Percentiles rank a stretch among this genome's conserved stretches.
Evolutionary conservation across 2,113 vertebrate genomes (phyloP).

Genomic region (Lota lota): DNA sequence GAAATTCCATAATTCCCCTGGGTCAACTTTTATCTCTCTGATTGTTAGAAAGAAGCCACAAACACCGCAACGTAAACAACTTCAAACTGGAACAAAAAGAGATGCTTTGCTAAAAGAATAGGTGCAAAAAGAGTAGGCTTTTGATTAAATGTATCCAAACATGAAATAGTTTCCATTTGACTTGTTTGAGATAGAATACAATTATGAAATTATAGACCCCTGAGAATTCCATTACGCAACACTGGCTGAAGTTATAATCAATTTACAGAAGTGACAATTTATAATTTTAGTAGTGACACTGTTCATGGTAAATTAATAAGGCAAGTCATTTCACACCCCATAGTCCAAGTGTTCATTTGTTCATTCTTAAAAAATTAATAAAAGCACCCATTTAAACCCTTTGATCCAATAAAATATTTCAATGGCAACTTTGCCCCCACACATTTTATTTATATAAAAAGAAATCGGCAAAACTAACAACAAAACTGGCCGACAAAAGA

Average conservation of each 20-base stretch:
- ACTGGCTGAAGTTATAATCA: neutral
- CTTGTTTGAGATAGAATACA: neutral
- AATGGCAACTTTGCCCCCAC: neutral
- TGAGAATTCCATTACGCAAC: neutral
- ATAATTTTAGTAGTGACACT: slow-evolving; percentile 2
- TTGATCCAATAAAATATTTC: neutral
- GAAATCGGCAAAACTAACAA: neutral
- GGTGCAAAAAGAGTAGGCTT: neutral
- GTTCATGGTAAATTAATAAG: slow-evolving; percentile 14
- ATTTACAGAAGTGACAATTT: neutral
- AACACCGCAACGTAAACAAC: neutral
- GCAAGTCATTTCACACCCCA: slow-evolving; percentile 22
- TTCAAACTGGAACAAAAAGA: neutral
- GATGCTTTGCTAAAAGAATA: neutral
- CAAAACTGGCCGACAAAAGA: neutral
- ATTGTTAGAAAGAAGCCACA: neutral
- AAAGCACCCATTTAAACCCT: neutral
- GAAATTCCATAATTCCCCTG: neutral
- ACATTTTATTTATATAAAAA: neutral
- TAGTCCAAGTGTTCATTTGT: slow-evolving; percentile 11
- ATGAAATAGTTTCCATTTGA: slow-evolving; percentile 1
- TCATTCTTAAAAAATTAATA: neutral
- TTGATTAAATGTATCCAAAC: neutral
- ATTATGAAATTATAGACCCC: slow-evolving; percentile 1
- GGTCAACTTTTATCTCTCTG: neutral